Conservation (phyloP, 2,113 vertebrate genomes). For the Phylloscopus trochiloides region DNA sequence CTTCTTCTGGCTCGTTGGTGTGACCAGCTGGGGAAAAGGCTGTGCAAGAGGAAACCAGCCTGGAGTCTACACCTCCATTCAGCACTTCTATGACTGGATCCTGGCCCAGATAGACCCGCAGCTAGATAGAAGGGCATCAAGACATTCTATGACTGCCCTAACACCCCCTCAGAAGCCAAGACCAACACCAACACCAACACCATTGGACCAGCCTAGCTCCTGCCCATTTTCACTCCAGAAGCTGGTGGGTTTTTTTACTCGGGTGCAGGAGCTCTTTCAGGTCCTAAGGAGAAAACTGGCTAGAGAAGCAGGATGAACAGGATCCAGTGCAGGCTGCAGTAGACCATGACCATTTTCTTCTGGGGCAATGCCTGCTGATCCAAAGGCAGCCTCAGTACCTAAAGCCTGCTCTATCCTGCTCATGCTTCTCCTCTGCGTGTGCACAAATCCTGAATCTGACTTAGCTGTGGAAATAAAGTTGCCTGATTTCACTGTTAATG, state of each 20-base stretch:
- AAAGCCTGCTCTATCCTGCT: not conserved
- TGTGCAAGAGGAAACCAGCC: not conserved
- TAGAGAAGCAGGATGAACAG: not conserved
- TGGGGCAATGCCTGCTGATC: not conserved
- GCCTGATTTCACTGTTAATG: not conserved
- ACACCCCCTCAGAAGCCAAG: fast-evolving
- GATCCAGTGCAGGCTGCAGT: not conserved
- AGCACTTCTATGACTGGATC: not conserved
- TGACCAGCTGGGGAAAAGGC: not conserved
- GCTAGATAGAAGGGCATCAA: not conserved
- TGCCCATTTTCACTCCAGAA: not conserved
- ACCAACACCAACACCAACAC: not conserved
- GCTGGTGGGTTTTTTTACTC: not conserved
- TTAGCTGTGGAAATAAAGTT: not conserved
- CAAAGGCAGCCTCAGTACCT: not conserved
- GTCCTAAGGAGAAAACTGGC: not conserved
- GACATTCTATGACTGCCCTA: not conserved
- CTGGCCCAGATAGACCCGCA: not conserved
- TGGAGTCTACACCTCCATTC: not conserved
- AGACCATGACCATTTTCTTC: not conserved
- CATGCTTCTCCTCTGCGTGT: not conserved
- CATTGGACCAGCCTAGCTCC: not conserved
- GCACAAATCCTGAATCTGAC: not conserved
- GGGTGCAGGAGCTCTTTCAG: not conserved
- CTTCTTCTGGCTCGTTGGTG: not conserved